These are phyloP conservation scores for Brassicogethes aeneus DNA, from an alignment of 2,888 invertebrate species.

Conservation along the genomic window DNA sequence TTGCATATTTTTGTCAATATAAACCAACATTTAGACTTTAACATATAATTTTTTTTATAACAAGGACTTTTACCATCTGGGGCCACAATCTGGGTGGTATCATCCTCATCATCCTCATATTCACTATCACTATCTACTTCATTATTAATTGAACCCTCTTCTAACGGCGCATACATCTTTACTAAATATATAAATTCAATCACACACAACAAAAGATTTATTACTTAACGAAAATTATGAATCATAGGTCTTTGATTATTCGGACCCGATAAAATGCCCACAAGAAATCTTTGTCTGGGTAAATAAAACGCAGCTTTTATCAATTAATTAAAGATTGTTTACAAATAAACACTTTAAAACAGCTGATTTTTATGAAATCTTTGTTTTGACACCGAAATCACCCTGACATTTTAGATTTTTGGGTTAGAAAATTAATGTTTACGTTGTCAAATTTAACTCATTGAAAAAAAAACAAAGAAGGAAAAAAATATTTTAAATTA, in stretches of 20 bases:
- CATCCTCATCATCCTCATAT: constrained; percentile 35
- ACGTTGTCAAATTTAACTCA: no score
- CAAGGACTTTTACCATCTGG: constrained; percentile 32
- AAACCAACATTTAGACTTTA: neutral
- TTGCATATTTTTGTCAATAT: neutral
- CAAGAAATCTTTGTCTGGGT: no score
- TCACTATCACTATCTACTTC: constrained; percentile 27
- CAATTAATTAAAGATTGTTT: no score
- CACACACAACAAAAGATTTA: neutral
- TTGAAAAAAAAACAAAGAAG: no score
- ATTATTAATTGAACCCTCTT: constrained; percentile 17
- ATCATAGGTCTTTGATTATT: no score
- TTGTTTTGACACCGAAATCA: constrained; percentile 1
- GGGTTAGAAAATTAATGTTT: no score
- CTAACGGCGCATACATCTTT: constrained; percentile 19
- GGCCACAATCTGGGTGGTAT: constrained; percentile 36
- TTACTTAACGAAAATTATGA: neutral
- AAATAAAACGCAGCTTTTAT: no score
- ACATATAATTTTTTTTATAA: neutral
- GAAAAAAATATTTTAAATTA: no score
- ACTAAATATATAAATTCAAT: neutral
- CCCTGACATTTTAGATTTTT: no score
- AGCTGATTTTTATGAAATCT: neutral
- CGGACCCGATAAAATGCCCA: no score
- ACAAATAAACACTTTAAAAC: neutral